Conservation (phyloP, 2,113 vertebrate genomes). For the Bostrychus sinensis region DNA sequence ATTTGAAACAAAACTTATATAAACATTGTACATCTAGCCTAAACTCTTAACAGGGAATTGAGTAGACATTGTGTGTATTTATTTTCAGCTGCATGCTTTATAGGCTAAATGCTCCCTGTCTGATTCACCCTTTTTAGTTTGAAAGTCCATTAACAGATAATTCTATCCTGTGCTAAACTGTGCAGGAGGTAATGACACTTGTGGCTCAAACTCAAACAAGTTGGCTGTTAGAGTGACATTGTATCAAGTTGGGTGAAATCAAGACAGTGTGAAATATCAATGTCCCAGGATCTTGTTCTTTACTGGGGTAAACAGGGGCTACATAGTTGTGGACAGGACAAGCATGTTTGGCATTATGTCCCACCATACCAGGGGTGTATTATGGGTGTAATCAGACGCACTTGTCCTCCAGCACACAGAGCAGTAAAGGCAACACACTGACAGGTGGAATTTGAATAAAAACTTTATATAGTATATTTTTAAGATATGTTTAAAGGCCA, state of each 20-base stretch:
- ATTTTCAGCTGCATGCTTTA: conserved; percentile 63
- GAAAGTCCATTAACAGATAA: conserved; percentile 72
- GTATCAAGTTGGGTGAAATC: conserved; percentile 33
- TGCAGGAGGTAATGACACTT: conserved; percentile 59
- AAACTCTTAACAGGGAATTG: conserved; percentile 18
- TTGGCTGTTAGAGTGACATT: conserved; percentile 43
- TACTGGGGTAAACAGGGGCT: conserved; percentile 6
- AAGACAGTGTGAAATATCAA: conserved; percentile 67
- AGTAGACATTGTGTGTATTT: conserved; percentile 23
- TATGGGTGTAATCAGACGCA: conserved; percentile 21
- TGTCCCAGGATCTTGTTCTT: conserved; percentile 44
- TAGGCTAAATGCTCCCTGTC: conserved; percentile 39
- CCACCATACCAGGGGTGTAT: conserved; percentile 24
- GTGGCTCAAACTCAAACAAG: conserved; percentile 49
- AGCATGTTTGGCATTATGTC: conserved; percentile 25
- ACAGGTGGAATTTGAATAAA: conserved; percentile 21
- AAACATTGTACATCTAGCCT: conserved; percentile 1
- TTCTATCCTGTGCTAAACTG: conserved; percentile 65
- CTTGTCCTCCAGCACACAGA: conserved; percentile 34
- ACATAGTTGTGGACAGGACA: conserved; percentile 13
- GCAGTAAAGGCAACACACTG: conserved; percentile 42
- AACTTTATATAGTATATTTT: conserved; percentile 29
- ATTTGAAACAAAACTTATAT: conserved; percentile 8
- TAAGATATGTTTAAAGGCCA: conserved; percentile 28
- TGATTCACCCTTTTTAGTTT: conserved; percentile 70